Conservation (phyloP, 1,140 invertebrate species). For the Halyomorpha halys region DNA sequence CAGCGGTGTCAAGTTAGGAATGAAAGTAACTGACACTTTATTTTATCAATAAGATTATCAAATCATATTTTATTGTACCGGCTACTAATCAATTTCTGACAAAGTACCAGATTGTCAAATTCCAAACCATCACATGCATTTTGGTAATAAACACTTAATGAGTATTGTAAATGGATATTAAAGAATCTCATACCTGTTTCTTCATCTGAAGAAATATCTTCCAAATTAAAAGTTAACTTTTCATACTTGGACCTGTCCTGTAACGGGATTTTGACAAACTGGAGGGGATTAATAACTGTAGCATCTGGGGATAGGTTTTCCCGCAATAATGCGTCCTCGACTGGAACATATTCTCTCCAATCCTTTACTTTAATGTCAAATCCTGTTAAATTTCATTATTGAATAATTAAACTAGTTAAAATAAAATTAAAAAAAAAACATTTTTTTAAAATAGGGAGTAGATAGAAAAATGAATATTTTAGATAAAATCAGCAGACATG, state of each 20-base stretch:
- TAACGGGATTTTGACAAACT: conserved; percentile 51
- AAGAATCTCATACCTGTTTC: conserved; percentile 14
- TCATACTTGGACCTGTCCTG: conserved; percentile 72
- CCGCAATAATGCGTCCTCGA: conserved; percentile 32
- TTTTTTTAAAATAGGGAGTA: not conserved
- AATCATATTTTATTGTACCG: too few relatives aligned
- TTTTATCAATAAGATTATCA: too few relatives aligned
- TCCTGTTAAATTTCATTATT: conserved; percentile 15
- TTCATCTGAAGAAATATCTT: conserved; percentile 49
- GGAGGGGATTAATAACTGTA: conserved; percentile 37
- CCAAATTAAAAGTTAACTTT: conserved; percentile 49
- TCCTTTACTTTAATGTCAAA: conserved; percentile 24
- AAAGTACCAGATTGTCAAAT: too few relatives aligned
- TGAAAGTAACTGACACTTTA: too few relatives aligned
- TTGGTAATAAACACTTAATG: too few relatives aligned
- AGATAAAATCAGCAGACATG: not conserved
- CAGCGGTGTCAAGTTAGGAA: too few relatives aligned
- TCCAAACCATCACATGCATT: too few relatives aligned
- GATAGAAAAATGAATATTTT: not conserved
- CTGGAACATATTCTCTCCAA: conserved; percentile 19
- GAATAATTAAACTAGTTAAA: not conserved
- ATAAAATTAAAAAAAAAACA: conserved; percentile 9
- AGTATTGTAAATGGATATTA: too few relatives aligned
- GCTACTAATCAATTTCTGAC: too few relatives aligned
- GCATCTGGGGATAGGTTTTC: conserved; percentile 33